Evolutionary conservation across 2,888 invertebrate genomes (phyloP).

Genomic region (Calameuta idolon): DNA sequence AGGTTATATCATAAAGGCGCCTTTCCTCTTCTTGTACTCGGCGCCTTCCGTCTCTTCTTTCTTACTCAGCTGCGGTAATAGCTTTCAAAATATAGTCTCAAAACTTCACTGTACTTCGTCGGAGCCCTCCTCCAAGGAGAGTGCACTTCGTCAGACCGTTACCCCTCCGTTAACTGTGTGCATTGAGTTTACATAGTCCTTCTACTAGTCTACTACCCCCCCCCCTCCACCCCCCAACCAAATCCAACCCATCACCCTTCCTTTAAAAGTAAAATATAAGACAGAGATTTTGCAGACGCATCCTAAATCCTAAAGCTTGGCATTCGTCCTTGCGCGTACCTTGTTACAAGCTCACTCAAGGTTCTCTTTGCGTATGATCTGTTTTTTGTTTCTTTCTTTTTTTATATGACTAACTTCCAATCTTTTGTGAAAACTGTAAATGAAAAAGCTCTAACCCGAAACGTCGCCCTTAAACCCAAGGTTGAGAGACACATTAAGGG

Average conservation of each 20-base stretch:
- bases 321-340: background rate
- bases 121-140: conserved; percentile 13
- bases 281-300: background rate
- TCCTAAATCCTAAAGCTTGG: background rate
- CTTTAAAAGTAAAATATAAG: background rate
- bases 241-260: background rate
- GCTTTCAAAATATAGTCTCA: conserved; percentile 41
- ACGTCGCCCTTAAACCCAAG: background rate
- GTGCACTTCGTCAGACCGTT: conserved; percentile 11
- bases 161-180: background rate
- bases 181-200: conserved; percentile 8
- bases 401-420: background rate
- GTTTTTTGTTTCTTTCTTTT: background rate
- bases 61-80: conserved; percentile 32
- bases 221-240: background rate
- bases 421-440: background rate
- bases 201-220: background rate
- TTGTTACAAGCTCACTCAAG: background rate
- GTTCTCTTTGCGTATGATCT: background rate
- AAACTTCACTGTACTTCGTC: conserved; percentile 22
- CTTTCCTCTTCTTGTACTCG: conserved; percentile 3
- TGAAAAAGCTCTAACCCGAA: background rate
- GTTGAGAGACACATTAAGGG: background rate
- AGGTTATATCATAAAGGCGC: conserved; percentile 19
- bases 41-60: conserved; percentile 19